Evolutionary conservation across 2,888 invertebrate genomes (phyloP), one percentile per base, ranked within the genome.

Genomic region (Netelia inedita): DNA sequence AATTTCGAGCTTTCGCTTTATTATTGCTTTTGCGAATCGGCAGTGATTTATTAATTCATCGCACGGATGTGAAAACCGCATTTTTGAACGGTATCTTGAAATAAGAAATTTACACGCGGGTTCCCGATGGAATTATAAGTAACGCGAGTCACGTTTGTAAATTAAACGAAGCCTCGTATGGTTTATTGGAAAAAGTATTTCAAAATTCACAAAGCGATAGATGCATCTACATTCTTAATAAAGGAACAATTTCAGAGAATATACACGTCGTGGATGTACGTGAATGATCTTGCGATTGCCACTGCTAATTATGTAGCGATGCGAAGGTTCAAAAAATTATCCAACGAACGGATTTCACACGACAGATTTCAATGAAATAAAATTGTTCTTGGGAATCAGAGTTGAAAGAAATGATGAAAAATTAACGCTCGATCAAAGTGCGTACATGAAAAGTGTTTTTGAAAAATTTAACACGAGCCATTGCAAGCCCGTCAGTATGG

Each of bases 161-260:
- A 28, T 28, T 28, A 71, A 81, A 83, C 23, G 81, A 83, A 83
- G 72, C 85, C 16, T 14, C 81, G 61, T 85, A 85, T 61, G 82
- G 85, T 5, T 69, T 85, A 6, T 82, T 83, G 74, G 82, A 84
- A 69, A n/a, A 11, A n/a, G 80, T 43, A 1, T 83, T 83, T 41
- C 11, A 75, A 65, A 85, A 28, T 28, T 28, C 28, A 28, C 28
- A 28, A 28, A 28, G 28, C 28, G 28, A 28, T 5, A 28, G 28
- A 28, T 28, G 28, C 5, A 28, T 81, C 14, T 78, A 85, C 53
- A 59, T 85, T 55, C 28, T 81, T 1, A 41, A 81, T 46, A 78
- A 43, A 53, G 69, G 81, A 10, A 9, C 50, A 28, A 61, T 82
- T 1, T n/a, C 1, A 14, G 55, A 43, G 76, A 86, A 82, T 74